A percentile compares a stretch with the other conserved stretches of the same genome.
These are phyloP conservation scores for Procavia capensis DNA, from an alignment of 2,113 vertebrate species.

Conservation along the genomic window DNA sequence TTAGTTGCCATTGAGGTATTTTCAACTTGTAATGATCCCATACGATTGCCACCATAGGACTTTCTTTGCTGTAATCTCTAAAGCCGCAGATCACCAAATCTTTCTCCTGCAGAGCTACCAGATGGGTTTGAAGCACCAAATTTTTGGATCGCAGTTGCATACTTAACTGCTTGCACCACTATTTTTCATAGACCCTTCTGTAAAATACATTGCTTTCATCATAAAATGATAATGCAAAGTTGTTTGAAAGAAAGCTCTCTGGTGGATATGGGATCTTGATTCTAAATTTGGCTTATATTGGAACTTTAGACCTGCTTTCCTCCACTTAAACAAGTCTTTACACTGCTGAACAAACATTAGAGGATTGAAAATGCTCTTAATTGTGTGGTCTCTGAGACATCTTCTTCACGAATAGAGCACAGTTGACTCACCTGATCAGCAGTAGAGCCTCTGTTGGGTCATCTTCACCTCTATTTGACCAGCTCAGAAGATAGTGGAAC, in stretches of 20 bases:
- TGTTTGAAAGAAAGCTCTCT: constrained; percentile 16
- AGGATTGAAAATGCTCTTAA: neutral
- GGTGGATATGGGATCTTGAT: neutral
- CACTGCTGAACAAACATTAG: neutral
- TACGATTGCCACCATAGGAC: too few relatives aligned
- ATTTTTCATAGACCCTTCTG: neutral
- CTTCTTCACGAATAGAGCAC: neutral
- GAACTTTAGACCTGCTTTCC: neutral
- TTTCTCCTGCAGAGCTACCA: too few relatives aligned
- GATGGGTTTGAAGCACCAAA: too few relatives aligned
- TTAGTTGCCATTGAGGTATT: too few relatives aligned
- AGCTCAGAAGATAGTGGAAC: neutral
- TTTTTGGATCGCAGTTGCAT: too few relatives aligned
- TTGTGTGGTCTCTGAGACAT: neutral
- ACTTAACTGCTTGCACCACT: neutral
- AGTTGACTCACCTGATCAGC: constrained; percentile 10
- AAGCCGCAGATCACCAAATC: too few relatives aligned
- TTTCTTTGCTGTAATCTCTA: too few relatives aligned
- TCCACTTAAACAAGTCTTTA: neutral
- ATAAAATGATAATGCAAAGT: neutral
- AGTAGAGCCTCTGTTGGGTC: neutral
- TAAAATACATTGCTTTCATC: neutral
- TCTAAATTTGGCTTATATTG: neutral
- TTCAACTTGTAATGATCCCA: too few relatives aligned
- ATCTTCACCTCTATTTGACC: neutral